phyloP scores from a whole-genome alignment of 92 coral and sea anemone genomes.

The Desmophyllum pertusum region DNA sequence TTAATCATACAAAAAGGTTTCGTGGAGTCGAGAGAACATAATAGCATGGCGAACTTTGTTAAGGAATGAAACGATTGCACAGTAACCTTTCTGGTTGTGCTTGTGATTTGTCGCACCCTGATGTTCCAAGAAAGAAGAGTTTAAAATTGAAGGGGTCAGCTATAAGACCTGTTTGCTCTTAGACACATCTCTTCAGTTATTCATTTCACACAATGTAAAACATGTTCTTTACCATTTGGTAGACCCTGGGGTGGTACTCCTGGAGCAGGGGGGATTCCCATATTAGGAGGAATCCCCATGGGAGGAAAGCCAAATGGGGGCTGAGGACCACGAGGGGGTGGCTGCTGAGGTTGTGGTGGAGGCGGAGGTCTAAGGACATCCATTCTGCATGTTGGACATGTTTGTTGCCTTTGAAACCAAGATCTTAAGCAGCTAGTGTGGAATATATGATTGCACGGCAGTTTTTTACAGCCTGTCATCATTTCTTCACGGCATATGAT shows the following conservation, averaged over 20 bases:
- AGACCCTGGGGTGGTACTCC: slow-evolving; percentile 27
- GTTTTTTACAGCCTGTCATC: slow-evolving; percentile 94
- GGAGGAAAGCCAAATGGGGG: slow-evolving; percentile 58
- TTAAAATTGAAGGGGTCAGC: no score
- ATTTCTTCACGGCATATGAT: slow-evolving; percentile 98
- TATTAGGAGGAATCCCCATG: slow-evolving; percentile 51
- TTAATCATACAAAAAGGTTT: no score
- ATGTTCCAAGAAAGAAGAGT: not conserved
- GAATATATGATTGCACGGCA: slow-evolving; percentile 97
- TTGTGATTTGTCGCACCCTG: no score
- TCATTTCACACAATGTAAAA: not conserved
- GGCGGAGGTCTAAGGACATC: slow-evolving; percentile 86
- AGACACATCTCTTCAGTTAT: not conserved
- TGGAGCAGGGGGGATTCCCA: slow-evolving; percentile 59
- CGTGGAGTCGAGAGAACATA: no score
- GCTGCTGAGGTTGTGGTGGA: slow-evolving; percentile 54
- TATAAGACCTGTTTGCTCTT: no score
- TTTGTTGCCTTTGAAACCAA: slow-evolving; percentile 98
- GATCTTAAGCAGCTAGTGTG: slow-evolving; percentile 97
- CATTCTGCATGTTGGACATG: slow-evolving; percentile 99
- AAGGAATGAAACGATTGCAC: no score
- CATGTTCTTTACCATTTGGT: slow-evolving; percentile 35
- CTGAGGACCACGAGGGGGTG: slow-evolving; percentile 47
- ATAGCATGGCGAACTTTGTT: no score
- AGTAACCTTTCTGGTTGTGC: no score